phyloP scores from a whole-genome alignment of 2,888 invertebrate genomes.

The Acanthosepion pharaonis region DNA sequence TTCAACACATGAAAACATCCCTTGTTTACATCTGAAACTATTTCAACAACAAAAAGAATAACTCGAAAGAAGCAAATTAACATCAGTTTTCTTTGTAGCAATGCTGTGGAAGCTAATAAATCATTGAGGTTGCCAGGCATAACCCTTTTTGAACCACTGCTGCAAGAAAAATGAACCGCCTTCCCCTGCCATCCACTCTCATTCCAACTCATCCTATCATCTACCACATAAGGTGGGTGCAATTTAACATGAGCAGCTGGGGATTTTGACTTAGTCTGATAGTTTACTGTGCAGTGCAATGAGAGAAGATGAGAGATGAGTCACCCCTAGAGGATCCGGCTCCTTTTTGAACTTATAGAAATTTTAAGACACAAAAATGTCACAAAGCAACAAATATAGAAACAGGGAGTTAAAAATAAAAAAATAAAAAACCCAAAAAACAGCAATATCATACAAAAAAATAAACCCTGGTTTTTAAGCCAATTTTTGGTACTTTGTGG shows the following conservation, averaged over 20 bases:
- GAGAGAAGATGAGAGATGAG: neutral
- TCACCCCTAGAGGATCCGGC: neutral
- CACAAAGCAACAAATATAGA: neutral
- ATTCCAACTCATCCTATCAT: neutral
- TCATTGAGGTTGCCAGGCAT: neutral
- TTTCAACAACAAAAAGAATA: too few species aligned
- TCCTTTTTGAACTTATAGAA: neutral
- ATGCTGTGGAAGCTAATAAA: too few species aligned
- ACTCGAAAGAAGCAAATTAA: too few species aligned
- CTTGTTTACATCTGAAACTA: too few species aligned
- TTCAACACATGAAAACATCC: too few species aligned
- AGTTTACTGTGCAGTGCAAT: too few species aligned
- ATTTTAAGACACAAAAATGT: neutral
- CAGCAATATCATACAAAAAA: neutral
- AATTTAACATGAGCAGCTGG: neutral
- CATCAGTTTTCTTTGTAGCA: too few species aligned
- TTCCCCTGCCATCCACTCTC: neutral
- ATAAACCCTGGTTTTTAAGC: too few species aligned
- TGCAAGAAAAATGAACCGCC: neutral
- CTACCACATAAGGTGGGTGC: neutral
- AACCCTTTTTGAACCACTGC: neutral
- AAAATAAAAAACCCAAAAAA: neutral
- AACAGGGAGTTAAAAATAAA: neutral
- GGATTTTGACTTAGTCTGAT: neutral
- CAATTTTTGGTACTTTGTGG: too few species aligned